Evolutionary conservation across 1,140 invertebrate genomes (phyloP).

Genomic region (Saccostrea glomerata): DNA sequence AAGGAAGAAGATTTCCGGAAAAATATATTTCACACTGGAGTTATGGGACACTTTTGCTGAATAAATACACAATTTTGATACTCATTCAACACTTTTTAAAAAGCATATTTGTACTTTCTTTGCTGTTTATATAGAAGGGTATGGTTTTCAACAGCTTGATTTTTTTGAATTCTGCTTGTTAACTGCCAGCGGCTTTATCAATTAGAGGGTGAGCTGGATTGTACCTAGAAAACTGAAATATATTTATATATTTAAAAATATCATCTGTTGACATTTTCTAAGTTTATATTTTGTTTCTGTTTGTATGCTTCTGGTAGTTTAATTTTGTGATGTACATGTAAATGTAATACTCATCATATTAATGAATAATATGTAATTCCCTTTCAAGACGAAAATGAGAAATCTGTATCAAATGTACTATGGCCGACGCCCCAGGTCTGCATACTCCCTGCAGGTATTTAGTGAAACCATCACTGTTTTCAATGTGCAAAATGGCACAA

Average conservation of each 20-base stretch:
- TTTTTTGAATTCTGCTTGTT: background rate
- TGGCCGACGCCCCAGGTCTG: slow-evolving; percentile 4
- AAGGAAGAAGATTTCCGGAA: background rate
- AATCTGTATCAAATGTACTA: slow-evolving; percentile 34
- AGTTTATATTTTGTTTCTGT: background rate
- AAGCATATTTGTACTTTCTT: too few species aligned
- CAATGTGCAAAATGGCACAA: background rate
- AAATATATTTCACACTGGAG: background rate
- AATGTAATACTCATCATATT: background rate
- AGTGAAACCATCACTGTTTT: background rate
- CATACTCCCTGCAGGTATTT: background rate
- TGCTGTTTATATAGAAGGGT: too few species aligned
- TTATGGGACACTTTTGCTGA: background rate
- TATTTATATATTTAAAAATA: background rate
- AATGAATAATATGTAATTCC: background rate
- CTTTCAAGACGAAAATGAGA: slow-evolving; percentile 27
- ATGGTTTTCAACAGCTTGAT: too few species aligned
- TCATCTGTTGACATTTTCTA: background rate
- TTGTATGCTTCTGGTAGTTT: background rate
- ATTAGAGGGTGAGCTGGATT: background rate
- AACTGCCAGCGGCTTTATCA: background rate
- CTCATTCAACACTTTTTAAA: background rate
- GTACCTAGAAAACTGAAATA: background rate
- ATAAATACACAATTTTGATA: background rate
- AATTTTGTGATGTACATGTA: background rate